Conservation (phyloP, 2,113 vertebrate genomes). For the Cettia cetti region DNA sequence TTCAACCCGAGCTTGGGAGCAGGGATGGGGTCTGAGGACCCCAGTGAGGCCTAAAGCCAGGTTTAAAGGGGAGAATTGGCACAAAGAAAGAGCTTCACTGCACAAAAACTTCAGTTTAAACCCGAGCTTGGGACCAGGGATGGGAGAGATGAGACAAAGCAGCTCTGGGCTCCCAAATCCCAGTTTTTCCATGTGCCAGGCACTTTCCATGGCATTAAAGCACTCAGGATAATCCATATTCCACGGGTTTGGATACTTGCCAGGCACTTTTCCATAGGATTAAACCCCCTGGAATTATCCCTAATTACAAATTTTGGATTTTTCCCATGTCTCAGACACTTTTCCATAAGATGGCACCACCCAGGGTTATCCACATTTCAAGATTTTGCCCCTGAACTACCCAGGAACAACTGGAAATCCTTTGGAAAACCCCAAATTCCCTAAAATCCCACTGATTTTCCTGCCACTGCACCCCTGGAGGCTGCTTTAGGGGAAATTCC, state of each 20-base stretch:
- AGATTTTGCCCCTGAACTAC: not conserved
- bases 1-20: not conserved
- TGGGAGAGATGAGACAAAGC: not conserved
- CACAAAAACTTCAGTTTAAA: not conserved
- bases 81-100: not conserved
- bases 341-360: not conserved
- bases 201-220: not conserved
- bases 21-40: not conserved
- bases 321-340: not conserved
- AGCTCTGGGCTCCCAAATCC: not conserved
- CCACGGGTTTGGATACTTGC: not conserved
- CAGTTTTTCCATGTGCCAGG: not conserved
- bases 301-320: no score
- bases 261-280: not conserved
- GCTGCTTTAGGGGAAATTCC: not conserved
- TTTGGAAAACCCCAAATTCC: not conserved
- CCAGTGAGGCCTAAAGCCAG: fast-evolving
- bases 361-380: not conserved
- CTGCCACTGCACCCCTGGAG: no score
- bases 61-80: not conserved
- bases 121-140: not conserved
- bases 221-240: not conserved
- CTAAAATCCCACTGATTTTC: fast-evolving
- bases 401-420: not conserved
- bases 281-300: not conserved